These are phyloP conservation scores for Blastomussa wellsi DNA, from an alignment of 92 coral and sea anemone genomes.

Conservation along the genomic window DNA sequence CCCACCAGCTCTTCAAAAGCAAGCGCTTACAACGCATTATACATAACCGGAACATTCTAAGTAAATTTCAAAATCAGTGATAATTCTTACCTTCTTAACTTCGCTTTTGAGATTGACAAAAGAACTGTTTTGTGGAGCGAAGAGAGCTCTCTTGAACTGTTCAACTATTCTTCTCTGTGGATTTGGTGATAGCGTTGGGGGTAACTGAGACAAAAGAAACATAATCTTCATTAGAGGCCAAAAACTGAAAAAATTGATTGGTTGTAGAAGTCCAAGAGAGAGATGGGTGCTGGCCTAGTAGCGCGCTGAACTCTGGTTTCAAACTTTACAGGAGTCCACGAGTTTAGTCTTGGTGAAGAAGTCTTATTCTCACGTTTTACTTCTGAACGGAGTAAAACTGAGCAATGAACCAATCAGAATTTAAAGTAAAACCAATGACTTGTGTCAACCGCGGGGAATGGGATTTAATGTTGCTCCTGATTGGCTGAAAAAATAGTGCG, in stretches of 20 bases:
- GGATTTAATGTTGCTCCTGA: too few relatives aligned
- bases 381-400: too few relatives aligned
- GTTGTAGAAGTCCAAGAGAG: too few relatives aligned
- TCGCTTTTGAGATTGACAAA: conserved; percentile 92
- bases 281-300: too few relatives aligned
- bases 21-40: neutral
- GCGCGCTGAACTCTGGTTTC: too few relatives aligned
- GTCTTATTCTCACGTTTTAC: too few relatives aligned
- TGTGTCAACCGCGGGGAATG: too few relatives aligned
- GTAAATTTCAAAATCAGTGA: neutral
- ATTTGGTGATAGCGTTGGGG: conserved; percentile 85
- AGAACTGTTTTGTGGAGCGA: conserved; percentile 93
- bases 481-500: too few relatives aligned
- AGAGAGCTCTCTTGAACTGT: conserved; percentile 90
- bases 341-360: too few relatives aligned
- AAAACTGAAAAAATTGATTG: neutral
- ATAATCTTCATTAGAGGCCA: neutral
- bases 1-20: too few relatives aligned
- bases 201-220: conserved; percentile 61
- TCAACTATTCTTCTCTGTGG: conserved; percentile 94
- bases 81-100: conserved; percentile 80
- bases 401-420: too few relatives aligned
- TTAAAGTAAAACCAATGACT: neutral
- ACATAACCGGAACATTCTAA: neutral
- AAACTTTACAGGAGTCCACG: too few relatives aligned